These are phyloP conservation scores for Cyphomyrus discorhynchus DNA, from an alignment of 2,113 vertebrate species.

Conservation along the genomic window DNA sequence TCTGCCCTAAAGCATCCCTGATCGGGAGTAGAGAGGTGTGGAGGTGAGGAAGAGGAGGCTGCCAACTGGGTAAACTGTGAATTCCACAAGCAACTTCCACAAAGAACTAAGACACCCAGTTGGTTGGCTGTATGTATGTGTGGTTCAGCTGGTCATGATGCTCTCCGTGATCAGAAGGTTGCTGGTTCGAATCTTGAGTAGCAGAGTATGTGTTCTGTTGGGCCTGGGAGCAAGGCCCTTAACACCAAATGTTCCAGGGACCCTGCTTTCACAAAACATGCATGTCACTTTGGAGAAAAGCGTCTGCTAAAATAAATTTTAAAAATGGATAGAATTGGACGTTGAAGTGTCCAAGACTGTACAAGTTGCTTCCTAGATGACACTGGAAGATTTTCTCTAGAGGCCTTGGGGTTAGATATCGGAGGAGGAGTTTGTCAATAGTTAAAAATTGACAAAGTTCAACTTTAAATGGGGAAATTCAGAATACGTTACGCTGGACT, in stretches of 20 bases:
- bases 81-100: neutral
- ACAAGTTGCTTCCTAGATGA: neutral
- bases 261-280: neutral
- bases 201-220: neutral
- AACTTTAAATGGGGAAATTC: neutral
- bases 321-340: neutral
- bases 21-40: conserved; percentile 5
- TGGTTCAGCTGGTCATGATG: neutral
- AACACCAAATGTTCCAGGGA: neutral
- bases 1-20: conserved; percentile 31
- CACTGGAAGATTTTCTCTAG: neutral
- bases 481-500: neutral
- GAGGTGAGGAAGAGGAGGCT: conserved; percentile 12
- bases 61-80: neutral
- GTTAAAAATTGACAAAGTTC: neutral
- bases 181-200: neutral
- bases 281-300: neutral
- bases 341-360: neutral
- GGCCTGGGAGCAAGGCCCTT: neutral
- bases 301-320: neutral
- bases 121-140: neutral
- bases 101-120: neutral
- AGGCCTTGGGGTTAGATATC: neutral
- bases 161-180: neutral
- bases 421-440: neutral